These are phyloP conservation scores for Bombus difficillimus DNA, from an alignment of 1,140 invertebrate species.

Conservation along the genomic window DNA sequence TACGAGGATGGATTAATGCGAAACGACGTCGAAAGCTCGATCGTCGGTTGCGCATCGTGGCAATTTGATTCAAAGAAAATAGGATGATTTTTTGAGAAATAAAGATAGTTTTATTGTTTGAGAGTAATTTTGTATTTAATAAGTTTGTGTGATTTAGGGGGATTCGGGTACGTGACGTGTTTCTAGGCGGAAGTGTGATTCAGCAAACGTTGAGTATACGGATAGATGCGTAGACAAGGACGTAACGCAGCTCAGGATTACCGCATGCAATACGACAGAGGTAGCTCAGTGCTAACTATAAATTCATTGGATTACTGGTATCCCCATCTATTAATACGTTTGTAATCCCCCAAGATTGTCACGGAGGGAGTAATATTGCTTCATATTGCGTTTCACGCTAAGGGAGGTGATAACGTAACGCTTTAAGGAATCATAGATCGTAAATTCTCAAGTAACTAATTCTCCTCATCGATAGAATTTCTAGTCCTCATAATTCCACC, in stretches of 20 bases:
- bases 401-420: not conserved
- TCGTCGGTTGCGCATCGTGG: not conserved
- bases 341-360: slow-evolving; percentile 31
- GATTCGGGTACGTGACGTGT: too few relatives aligned
- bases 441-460: too few relatives aligned
- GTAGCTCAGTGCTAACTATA: slow-evolving; percentile 22
- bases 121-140: not conserved
- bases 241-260: slow-evolving; percentile 27
- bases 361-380: slow-evolving; percentile 5
- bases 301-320: slow-evolving; percentile 37
- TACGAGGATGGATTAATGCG: not conserved
- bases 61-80: not conserved
- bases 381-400: not conserved
- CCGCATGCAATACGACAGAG: not conserved
- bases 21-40: not conserved
- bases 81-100: too few relatives aligned
- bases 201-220: not conserved
- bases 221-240: slow-evolving; percentile 1
- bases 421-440: not conserved
- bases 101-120: not conserved
- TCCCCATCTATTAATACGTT: slow-evolving; percentile 38
- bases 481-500: too few relatives aligned
- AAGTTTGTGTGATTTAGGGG: not conserved
- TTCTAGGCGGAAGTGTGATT: not conserved
- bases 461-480: too few relatives aligned